Evolutionary conservation across 2,888 invertebrate genomes (phyloP).

Genomic region (Drosophila ustulata): DNA sequence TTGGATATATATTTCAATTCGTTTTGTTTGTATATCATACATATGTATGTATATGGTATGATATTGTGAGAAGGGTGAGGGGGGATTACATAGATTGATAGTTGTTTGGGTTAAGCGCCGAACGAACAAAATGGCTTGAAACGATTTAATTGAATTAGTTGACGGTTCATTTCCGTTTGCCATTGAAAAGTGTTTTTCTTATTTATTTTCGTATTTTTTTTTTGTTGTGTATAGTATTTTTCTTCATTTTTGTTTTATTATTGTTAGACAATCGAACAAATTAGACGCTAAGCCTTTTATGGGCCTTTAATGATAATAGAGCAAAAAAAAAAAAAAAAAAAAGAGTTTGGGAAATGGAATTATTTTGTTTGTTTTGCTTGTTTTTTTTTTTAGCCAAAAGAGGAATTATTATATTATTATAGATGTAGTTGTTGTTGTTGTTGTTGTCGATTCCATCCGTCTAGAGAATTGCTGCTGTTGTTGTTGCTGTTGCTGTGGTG

Average conservation of each 20-base stretch:
- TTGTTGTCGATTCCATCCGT: slow-evolving; percentile 36
- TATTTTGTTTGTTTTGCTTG: slow-evolving; percentile 20
- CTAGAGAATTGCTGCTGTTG: slow-evolving; percentile 30
- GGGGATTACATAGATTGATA: slow-evolving; percentile 11
- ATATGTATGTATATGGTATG: background rate
- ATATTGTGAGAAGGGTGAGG: background rate
- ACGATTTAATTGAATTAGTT: slow-evolving; percentile 51
- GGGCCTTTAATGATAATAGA: slow-evolving; percentile 69
- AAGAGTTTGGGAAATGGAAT: slow-evolving; percentile 28
- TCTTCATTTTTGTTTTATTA: slow-evolving; percentile 44
- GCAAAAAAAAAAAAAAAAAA: slow-evolving; percentile 41
- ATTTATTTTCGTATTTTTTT: slow-evolving; percentile 25
- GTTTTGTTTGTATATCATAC: slow-evolving; percentile 1
- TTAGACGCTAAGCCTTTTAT: slow-evolving; percentile 73
- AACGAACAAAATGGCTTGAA: slow-evolving; percentile 7
- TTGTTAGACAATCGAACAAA: slow-evolving; percentile 78
- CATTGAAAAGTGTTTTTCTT: slow-evolving; percentile 67
- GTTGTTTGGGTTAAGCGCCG: slow-evolving; percentile 1
- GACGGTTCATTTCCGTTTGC: slow-evolving; percentile 74
- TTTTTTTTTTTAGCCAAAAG: slow-evolving; percentile 61
- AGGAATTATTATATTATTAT: slow-evolving; percentile 58
- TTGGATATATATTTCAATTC: slow-evolving; percentile 18
- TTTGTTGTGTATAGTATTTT: slow-evolving; percentile 3
- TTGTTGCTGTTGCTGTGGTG: slow-evolving; percentile 4
- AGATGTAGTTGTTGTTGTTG: slow-evolving; percentile 15